These are phyloP conservation scores for Epinephelus cyanopodus DNA, from an alignment of 2,113 vertebrate genomes.

Conservation along the genomic window DNA sequence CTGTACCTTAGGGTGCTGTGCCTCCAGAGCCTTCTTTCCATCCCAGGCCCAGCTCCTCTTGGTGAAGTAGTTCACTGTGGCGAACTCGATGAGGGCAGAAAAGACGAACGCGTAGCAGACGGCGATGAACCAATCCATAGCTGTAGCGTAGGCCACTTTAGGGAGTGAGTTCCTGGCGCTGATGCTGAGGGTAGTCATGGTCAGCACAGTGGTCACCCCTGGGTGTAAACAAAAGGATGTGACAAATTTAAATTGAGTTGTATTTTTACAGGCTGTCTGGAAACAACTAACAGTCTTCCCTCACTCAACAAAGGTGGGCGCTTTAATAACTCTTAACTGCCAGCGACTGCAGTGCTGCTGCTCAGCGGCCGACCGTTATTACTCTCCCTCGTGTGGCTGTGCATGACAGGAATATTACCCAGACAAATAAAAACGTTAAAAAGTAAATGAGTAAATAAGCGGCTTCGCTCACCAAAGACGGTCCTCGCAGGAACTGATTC, in stretches of 20 bases:
- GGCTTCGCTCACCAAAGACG: slow-evolving; percentile 92
- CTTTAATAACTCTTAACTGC: slow-evolving; percentile 49
- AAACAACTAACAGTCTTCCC: neutral
- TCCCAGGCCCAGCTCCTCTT: slow-evolving; percentile 99
- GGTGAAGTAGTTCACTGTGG: slow-evolving; percentile 98
- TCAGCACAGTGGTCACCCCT: slow-evolving; percentile 98
- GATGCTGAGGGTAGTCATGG: slow-evolving; percentile 99
- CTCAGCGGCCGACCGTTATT: slow-evolving; percentile 12
- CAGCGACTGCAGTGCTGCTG: slow-evolving; percentile 13
- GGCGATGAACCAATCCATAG: slow-evolving; percentile 99
- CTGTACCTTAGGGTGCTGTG: slow-evolving; percentile 93
- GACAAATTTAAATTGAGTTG: slow-evolving; percentile 16
- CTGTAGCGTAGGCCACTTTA: slow-evolving; percentile 97
- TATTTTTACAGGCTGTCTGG: slow-evolving; percentile 2
- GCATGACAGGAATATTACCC: slow-evolving; percentile 31
- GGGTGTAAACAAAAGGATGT: slow-evolving; percentile 21
- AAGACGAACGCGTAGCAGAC: slow-evolving; percentile 98
- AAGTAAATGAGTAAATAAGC: slow-evolving; percentile 8
- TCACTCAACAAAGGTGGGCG: slow-evolving; percentile 21
- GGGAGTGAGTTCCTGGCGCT: slow-evolving; percentile 97
- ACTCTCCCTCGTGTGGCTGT: slow-evolving; percentile 22
- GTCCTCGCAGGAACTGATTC: slow-evolving; percentile 97
- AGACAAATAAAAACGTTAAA: slow-evolving; percentile 25
- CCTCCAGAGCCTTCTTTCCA: slow-evolving; percentile 95
- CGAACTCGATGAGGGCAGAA: slow-evolving; percentile 97